These are phyloP conservation scores for Ooceraea biroi DNA, from an alignment of 1,140 invertebrate species.

Conservation along the genomic window DNA sequence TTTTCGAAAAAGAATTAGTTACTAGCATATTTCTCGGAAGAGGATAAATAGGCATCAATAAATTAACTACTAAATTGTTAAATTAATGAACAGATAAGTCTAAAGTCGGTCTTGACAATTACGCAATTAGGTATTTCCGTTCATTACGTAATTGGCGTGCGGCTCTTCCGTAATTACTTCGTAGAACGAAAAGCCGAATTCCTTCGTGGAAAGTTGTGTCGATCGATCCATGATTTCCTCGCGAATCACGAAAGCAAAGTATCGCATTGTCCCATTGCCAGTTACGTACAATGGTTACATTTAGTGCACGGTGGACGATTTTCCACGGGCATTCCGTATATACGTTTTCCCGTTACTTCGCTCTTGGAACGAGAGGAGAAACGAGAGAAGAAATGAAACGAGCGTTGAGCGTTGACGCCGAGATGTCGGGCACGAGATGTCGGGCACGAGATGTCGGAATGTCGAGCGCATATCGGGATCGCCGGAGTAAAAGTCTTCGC, in stretches of 20 bases:
- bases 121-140: conserved; percentile 32
- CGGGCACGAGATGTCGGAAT: background rate
- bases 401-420: background rate
- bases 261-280: conserved; percentile 26
- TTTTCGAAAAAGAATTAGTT: background rate
- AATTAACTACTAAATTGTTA: background rate
- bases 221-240: conserved; percentile 49
- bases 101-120: conserved; percentile 15
- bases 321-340: too few relatives aligned
- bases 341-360: background rate
- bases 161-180: conserved; percentile 62
- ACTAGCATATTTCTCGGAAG: background rate
- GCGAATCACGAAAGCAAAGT: conserved; percentile 53
- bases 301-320: too few relatives aligned
- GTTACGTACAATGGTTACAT: too few relatives aligned
- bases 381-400: background rate
- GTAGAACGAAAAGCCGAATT: conserved; percentile 70
- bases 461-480: conserved; percentile 7
- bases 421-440: background rate
- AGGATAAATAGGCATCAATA: background rate
- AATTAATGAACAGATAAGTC: background rate
- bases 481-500: conserved; percentile 44
- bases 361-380: background rate
- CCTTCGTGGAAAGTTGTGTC: conserved; percentile 74
- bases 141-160: background rate